Percentiles rank a stretch among this genome's conserved stretches.
phyloP scores from a whole-genome alignment of 2,113 vertebrate genomes.

The Shinisaurus crocodilurus region DNA sequence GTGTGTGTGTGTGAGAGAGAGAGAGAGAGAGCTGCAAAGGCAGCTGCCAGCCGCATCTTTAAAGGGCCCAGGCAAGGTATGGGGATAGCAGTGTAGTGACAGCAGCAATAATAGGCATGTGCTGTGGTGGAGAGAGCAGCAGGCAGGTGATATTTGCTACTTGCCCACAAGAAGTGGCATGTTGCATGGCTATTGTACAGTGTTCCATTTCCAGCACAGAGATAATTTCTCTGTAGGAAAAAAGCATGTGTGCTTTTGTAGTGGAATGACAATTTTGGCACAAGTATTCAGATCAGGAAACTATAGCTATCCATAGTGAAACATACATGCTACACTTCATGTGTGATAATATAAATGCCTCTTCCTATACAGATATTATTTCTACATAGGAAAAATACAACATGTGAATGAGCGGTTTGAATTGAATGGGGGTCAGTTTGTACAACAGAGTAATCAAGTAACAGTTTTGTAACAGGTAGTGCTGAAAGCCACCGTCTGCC shows the following conservation, averaged over 20 bases:
- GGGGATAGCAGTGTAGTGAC: not conserved
- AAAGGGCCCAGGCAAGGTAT: not conserved
- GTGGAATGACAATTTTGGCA: fast-evolving
- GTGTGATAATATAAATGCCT: not conserved
- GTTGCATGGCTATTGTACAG: not conserved
- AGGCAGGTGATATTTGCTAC: too few species aligned
- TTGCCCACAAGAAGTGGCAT: not conserved
- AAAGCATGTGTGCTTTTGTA: not conserved
- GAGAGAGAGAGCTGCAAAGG: not conserved
- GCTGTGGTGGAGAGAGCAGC: not conserved
- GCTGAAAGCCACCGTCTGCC: constrained; percentile 41
- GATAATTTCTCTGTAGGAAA: not conserved
- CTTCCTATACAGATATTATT: not conserved
- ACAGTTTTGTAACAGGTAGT: constrained; percentile 42
- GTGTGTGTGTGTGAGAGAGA: not conserved
- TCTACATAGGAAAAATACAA: not conserved
- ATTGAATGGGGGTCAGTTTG: constrained; percentile 19
- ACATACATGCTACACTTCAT: not conserved
- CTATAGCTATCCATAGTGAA: not conserved
- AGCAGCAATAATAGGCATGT: not conserved
- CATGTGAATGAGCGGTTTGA: fast-evolving
- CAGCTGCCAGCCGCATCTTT: not conserved
- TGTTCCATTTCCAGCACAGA: not conserved
- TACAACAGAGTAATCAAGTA: too few species aligned
- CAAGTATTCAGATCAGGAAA: not conserved